Base-by-base conservation (phyloP, 2,888 invertebrate species). In the Nemotelus pantherinus region DNA sequence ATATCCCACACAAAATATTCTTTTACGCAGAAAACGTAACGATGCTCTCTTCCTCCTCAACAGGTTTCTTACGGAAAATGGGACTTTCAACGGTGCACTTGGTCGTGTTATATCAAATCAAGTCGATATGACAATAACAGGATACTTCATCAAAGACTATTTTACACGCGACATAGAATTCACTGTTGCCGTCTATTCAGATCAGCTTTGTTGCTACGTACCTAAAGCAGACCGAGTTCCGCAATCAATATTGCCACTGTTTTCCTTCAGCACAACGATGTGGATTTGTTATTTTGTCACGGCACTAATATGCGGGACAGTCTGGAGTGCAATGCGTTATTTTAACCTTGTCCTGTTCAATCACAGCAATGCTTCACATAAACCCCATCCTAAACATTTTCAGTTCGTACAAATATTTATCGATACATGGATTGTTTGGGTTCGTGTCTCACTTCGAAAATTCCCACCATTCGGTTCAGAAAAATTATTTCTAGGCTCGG, bases 131-230 rank as follows among this genome's bases (percentile, higher is more conserved):
- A 83, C 85, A 2, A 82, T 87, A 76, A 83, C 86, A 1, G 86
- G 87, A 0, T 85, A 86, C 78, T 88, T 88, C 77, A 82, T 88
- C 2, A 88, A 88, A 80, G 86, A 87, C 72, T 88, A 88, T 78
- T 83, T 85, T 0, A 83, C 86, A 2, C 79, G 81, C 0, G 84
- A 84, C 2, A 79, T 88, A 0, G 85, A 84, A 76, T 88, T 88
- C 78, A 85, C 85, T 2, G 83, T 83, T 3, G 82, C 86, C 1
- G 83, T 88, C 4, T 86, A 85, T 80, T 84, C 83, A 79, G 88
- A 88, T 63, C 82, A 85, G 41, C 81, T 88, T 5, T 88, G 88
- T 58, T 84, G 87, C 50, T 83, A 84, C 70, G 87, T 88, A 3
- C 83, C 84, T 64, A 87, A 87, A 82, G 86, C 88, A 0, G 83